Conservation (phyloP, 2,797 vertebrate species). For the Tokudaia tokunoshimensis region DNA sequence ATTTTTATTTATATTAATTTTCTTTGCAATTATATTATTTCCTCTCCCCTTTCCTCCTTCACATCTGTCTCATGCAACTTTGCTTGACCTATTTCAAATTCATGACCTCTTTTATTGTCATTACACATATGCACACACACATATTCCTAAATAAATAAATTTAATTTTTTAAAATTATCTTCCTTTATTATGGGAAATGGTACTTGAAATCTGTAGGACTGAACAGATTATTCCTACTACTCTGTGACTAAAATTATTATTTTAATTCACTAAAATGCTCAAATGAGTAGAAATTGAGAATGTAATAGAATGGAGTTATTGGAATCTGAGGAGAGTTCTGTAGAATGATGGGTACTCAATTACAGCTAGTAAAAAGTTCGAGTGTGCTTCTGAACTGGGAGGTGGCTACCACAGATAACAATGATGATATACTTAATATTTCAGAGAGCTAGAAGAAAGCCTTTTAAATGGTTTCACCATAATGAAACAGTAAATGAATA, state of each 20-base stretch:
- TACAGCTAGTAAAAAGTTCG: not conserved
- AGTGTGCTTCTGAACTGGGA: not conserved
- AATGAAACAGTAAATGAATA: not conserved
- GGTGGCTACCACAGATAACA: not conserved
- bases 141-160: not conserved
- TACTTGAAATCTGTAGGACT: not conserved
- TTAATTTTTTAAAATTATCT: conserved; percentile 1
- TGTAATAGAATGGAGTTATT: not conserved
- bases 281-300: not conserved
- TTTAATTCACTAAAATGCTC: conserved; percentile 29
- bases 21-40: not conserved
- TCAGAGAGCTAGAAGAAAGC: not conserved
- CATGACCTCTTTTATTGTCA: not conserved
- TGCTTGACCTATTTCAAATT: not conserved
- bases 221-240: not conserved
- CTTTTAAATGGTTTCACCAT: not conserved
- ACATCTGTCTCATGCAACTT: not conserved
- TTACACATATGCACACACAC: not conserved
- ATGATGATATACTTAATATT: not conserved
- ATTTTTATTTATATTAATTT: not conserved
- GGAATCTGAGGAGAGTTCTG: not conserved
- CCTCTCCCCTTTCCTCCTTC: not conserved
- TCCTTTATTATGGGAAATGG: not conserved
- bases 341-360: not conserved
- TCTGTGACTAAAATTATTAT: not conserved